Conservation (phyloP, 2,797 vertebrate species). For the Natrix natrix region DNA sequence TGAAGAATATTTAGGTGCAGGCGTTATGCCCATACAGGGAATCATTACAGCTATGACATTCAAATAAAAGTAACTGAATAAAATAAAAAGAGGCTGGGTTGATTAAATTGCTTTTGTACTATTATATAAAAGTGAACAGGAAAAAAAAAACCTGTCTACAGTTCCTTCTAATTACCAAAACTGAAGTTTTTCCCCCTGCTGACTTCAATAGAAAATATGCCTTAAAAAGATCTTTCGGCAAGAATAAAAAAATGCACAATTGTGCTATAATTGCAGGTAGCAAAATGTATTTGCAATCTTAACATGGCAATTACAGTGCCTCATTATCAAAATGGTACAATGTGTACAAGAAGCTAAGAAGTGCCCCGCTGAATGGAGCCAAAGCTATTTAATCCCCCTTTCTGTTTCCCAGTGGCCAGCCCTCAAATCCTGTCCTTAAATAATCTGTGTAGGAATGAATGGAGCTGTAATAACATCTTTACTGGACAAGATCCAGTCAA, state of each 20-base stretch:
- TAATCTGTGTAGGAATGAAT: not conserved
- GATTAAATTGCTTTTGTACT: not conserved
- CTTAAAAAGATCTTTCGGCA: not conserved
- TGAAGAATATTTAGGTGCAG: not conserved
- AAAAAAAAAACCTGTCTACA: not conserved
- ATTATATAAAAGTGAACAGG: not conserved
- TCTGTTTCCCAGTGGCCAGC: not conserved
- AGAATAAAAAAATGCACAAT: not conserved
- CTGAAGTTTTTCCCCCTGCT: not conserved
- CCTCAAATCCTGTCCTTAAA: not conserved
- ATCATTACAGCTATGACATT: not conserved
- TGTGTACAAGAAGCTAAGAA: not conserved
- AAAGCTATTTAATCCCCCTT: not conserved
- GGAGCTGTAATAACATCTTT: not conserved
- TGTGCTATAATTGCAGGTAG: conserved; percentile 16
- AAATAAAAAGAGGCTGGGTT: not conserved
- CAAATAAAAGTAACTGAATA: not conserved
- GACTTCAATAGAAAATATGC: not conserved
- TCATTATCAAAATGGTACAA: conserved; percentile 8
- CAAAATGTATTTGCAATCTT: conserved; percentile 36
- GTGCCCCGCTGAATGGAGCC: not conserved
- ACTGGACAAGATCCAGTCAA: not conserved
- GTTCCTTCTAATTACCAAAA: not conserved
- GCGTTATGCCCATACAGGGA: not conserved
- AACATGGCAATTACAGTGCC: conserved; percentile 7